phyloP scores from a whole-genome alignment of 2,888 invertebrate species.

The Phalera bucephala region DNA sequence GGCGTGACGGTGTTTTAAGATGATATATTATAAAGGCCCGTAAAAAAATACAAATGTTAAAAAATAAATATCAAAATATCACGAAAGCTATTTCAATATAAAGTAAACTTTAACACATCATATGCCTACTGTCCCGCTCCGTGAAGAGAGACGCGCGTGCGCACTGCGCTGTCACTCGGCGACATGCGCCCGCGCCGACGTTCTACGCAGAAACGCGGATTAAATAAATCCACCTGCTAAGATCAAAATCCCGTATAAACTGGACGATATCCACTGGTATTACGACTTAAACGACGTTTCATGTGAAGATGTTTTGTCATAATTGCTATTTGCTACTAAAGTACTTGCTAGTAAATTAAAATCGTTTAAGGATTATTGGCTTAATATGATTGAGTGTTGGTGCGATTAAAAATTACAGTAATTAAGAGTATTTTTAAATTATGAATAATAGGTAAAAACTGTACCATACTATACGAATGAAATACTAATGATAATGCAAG shows the following conservation, averaged over 20 bases:
- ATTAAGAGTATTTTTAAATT: too few relatives aligned
- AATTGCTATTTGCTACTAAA: constrained; percentile 13
- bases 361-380: too few relatives aligned
- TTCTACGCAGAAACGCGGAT: constrained; percentile 49
- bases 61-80: too few relatives aligned
- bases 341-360: too few relatives aligned
- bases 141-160: constrained; percentile 60
- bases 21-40: too few relatives aligned
- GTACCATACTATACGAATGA: too few relatives aligned
- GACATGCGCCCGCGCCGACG: constrained; percentile 44
- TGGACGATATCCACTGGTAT: constrained; percentile 42
- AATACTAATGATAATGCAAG: too few relatives aligned
- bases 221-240: constrained; percentile 68
- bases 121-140: constrained; percentile 41
- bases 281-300: constrained; percentile 32
- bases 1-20: too few relatives aligned
- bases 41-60: too few relatives aligned
- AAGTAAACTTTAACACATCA: constrained; percentile 33
- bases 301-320: constrained; percentile 19
- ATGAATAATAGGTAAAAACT: too few relatives aligned
- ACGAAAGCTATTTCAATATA: not conserved
- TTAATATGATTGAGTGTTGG: too few relatives aligned
- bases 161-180: constrained; percentile 44
- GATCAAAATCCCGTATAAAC: constrained; percentile 61
- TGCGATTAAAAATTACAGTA: too few relatives aligned